Evolutionary conservation across 2,113 vertebrate species (phyloP).

Genomic region (Galeopterus variegatus): DNA sequence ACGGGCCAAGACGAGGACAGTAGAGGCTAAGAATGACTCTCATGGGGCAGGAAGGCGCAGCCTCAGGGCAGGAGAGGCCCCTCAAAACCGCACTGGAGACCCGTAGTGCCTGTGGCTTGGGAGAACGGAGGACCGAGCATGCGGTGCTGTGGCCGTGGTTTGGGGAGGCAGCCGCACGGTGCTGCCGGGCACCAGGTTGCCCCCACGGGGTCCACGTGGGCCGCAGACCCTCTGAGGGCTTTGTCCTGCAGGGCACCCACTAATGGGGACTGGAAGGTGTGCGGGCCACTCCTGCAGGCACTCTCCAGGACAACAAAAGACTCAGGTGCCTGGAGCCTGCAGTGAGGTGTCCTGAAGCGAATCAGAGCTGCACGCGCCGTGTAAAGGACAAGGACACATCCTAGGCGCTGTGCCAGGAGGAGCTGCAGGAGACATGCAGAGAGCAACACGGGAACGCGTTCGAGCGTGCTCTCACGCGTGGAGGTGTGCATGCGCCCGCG

Average conservation of each 20-base stretch:
- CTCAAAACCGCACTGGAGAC: neutral
- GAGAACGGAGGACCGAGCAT: accelerated
- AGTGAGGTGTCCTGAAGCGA: neutral
- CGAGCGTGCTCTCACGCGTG: neutral
- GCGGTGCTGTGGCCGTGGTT: neutral
- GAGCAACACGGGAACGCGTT: neutral
- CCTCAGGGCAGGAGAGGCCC: too few relatives aligned
- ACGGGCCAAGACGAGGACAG: too few relatives aligned
- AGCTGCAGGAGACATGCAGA: neutral
- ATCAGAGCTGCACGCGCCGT: neutral
- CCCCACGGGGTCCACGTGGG: neutral
- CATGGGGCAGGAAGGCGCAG: too few relatives aligned
- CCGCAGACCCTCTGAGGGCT: neutral
- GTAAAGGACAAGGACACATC: neutral
- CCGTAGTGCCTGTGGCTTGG: too few relatives aligned
- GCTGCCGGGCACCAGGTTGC: neutral
- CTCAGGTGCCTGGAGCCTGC: too few relatives aligned
- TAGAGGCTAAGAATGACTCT: too few relatives aligned
- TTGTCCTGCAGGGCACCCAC: accelerated
- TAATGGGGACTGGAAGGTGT: neutral
- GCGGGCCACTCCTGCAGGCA: neutral
- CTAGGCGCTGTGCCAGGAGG: neutral
- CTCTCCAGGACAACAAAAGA: too few relatives aligned
- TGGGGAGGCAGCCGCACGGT: neutral
- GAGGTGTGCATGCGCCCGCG: neutral